A percentile compares a stretch with the other conserved stretches of the same genome.
Evolutionary conservation across 1,140 invertebrate genomes (phyloP).

Genomic region (Papilio glaucus): DNA sequence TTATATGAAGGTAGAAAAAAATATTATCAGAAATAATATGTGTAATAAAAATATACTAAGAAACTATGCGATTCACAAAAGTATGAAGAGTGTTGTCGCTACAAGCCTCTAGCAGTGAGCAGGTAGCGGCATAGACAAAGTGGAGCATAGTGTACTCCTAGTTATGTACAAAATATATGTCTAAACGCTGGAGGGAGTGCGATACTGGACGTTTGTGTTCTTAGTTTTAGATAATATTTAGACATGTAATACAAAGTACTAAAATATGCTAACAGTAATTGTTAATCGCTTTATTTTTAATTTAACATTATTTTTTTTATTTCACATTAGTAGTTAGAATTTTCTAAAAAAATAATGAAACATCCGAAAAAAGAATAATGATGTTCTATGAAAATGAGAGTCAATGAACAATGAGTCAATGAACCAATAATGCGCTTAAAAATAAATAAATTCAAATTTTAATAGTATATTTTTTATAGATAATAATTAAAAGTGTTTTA

Average conservation of each 20-base stretch:
- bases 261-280: conserved; percentile 27
- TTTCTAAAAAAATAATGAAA: neutral
- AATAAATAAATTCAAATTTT: no score
- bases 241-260: conserved; percentile 38
- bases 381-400: no score
- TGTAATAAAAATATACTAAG: neutral
- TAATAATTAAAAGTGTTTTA: no score
- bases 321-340: neutral
- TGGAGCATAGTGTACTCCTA: conserved; percentile 58
- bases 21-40: neutral
- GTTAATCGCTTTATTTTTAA: conserved; percentile 9
- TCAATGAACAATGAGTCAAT: no score
- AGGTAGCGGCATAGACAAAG: conserved; percentile 46
- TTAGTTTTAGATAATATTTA: conserved; percentile 56
- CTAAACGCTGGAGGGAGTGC: conserved; percentile 82
- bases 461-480: no score
- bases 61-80: neutral
- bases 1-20: neutral
- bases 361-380: neutral
- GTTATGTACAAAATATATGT: conserved; percentile 77
- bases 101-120: neutral
- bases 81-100: neutral
- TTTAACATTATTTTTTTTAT: neutral
- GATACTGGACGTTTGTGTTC: conserved; percentile 80
- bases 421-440: no score